Base-by-base conservation (phyloP, 2,113 vertebrate species). In the Hoplias malabaricus region DNA sequence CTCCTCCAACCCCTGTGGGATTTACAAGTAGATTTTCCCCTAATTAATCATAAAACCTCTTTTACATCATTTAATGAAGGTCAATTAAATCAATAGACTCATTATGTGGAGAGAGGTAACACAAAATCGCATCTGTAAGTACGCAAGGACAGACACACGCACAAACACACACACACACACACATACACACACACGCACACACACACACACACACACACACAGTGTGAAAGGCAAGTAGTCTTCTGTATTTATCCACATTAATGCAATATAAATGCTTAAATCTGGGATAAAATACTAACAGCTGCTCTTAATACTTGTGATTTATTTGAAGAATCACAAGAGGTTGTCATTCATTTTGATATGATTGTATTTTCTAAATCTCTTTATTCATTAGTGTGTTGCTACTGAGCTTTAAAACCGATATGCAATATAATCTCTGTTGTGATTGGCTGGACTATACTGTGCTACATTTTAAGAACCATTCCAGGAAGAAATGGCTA, bases 11-110 rank as follows among this genome's bases (percentile, higher is more conserved):
- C 79, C 75, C 82, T 82, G 79, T 67, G 67, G 79, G 82, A 85
- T 86, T 87, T 87, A 84, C 83, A 36, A 73, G 86, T 84, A 86
- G 86, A 90, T 88, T 92, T 90, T 90, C 81, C 80, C 75, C 78
- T 75, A 86, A 88, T 93, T 91, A 91, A 92, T 92, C 88, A 92
- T 88, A 88, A 89, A 88, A 85, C 73, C 85, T 79, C 75, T 48
- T 75, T 83, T 66, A 85, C 46, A 77, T 81, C 54, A 29, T 71
- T 66, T 75, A 83, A 82, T 71, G 42, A 61, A 69, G 77, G 77
- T 78, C 73, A 80, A 84, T 77, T 77, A 73, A 77, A 83, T 85
- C 79, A 79, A 81, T 80, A 78, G 68, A 66, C 68, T 77, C 79
- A 65, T 83, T 75, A 77, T 27, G 62, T 43, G 80, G 53, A n/a